Percentiles rank a stretch among this genome's conserved stretches.
phyloP scores from a whole-genome alignment of 2,113 vertebrate species.

The Lepus timidus region DNA sequence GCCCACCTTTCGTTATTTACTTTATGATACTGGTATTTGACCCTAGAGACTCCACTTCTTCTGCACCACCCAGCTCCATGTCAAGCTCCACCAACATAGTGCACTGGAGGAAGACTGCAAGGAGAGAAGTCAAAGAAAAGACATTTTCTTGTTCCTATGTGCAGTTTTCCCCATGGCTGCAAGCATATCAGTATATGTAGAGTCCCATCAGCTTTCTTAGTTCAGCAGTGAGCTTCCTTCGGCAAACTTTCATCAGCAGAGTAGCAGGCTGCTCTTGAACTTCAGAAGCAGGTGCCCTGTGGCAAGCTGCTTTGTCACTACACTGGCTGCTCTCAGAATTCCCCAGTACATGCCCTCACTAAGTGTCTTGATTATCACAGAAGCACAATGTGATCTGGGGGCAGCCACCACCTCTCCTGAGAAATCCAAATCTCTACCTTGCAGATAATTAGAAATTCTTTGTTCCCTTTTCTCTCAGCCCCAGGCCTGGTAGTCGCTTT shows the following conservation, averaged over 20 bases:
- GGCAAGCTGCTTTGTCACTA: neutral
- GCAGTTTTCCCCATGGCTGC: neutral
- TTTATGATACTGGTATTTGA: neutral
- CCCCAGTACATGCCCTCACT: neutral
- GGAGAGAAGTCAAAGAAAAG: neutral
- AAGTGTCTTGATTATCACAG: neutral
- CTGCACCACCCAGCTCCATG: neutral
- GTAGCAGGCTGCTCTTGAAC: neutral
- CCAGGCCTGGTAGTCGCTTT: neutral
- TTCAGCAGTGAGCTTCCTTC: neutral
- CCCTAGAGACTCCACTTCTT: neutral
- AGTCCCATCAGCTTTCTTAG: neutral
- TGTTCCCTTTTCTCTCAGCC: neutral
- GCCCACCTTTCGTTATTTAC: neutral
- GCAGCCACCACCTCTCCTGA: neutral
- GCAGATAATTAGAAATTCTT: neutral
- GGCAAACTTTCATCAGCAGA: neutral
- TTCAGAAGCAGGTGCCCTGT: neutral
- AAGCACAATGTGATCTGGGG: neutral
- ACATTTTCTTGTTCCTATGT: neutral
- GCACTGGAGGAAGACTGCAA: neutral
- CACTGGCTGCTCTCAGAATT: neutral
- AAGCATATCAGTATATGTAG: neutral
- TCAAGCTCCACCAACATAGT: neutral
- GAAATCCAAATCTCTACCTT: slow-evolving; percentile 5